Conservation (phyloP, 2,888 invertebrate species). For the Morpho deidamia region DNA sequence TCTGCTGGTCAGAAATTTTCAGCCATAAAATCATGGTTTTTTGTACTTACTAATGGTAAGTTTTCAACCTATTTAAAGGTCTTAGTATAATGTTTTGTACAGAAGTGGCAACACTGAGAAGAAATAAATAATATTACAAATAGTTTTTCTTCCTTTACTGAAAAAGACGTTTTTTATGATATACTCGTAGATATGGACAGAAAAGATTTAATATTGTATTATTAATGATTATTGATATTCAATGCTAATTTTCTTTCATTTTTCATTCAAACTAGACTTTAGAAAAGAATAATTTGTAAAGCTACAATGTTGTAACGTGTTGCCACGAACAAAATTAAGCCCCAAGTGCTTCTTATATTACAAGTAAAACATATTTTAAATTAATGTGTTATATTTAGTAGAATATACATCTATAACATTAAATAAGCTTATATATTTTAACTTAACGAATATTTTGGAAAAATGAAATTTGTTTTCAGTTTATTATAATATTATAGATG, state of each 20-base stretch:
- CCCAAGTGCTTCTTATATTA: slow-evolving; percentile 34
- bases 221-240: too few relatives aligned
- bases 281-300: too few relatives aligned
- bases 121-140: too few relatives aligned
- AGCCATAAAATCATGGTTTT: slow-evolving; percentile 16
- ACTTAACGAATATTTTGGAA: not conserved
- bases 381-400: not conserved
- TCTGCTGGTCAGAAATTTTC: slow-evolving; percentile 57
- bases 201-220: too few relatives aligned
- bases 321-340: slow-evolving; percentile 25
- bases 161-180: too few relatives aligned
- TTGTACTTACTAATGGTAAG: slow-evolving; percentile 45
- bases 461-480: not conserved
- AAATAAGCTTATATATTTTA: not conserved
- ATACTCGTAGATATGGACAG: too few relatives aligned
- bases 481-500: slow-evolving; percentile 1
- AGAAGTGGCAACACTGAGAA: slow-evolving; percentile 19
- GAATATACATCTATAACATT: slow-evolving; percentile 2
- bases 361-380: slow-evolving; percentile 3
- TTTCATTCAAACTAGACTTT: too few relatives aligned
- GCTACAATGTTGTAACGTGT: slow-evolving; percentile 1
- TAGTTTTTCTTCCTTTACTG: too few relatives aligned
- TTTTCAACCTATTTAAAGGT: slow-evolving; percentile 43
- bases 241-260: too few relatives aligned
- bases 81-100: slow-evolving; percentile 27